phyloP scores from a whole-genome alignment of 1,140 invertebrate genomes.

The Trinorchestia longiramus region DNA sequence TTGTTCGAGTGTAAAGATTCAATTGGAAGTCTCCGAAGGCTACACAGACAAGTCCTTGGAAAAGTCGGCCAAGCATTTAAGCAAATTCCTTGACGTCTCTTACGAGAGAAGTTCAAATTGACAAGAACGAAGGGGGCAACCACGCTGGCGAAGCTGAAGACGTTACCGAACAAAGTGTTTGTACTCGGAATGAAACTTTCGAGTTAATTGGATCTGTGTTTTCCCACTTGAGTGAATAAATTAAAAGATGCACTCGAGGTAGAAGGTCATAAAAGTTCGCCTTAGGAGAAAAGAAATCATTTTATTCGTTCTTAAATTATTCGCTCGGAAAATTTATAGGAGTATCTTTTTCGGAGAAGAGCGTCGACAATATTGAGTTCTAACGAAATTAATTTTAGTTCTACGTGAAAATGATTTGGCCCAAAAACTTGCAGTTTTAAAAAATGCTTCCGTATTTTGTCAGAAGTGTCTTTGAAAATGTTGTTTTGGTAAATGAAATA shows the following conservation, averaged over 20 bases:
- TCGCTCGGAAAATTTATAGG: too few species aligned
- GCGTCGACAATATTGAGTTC: too few species aligned
- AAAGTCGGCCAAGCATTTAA: constrained; percentile 12
- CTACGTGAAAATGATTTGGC: too few species aligned
- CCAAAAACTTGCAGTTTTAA: too few species aligned
- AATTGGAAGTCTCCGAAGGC: background rate
- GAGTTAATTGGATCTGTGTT: background rate
- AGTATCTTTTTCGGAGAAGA: too few species aligned
- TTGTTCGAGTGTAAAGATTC: constrained; percentile 13
- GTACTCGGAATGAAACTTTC: background rate
- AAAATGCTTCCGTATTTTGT: too few species aligned
- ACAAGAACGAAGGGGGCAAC: background rate
- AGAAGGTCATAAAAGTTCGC: background rate
- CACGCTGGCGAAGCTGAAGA: background rate
- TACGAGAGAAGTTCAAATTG: constrained; percentile 52
- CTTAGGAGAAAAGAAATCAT: too few species aligned
- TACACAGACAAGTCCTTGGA: constrained; percentile 39
- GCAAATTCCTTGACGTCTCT: constrained; percentile 32
- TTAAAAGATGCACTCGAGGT: background rate
- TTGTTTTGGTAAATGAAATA: too few species aligned
- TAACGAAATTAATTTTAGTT: too few species aligned
- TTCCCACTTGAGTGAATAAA: background rate
- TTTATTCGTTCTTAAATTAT: too few species aligned
- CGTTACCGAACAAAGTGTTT: constrained; percentile 1
- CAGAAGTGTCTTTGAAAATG: too few species aligned